Evolutionary conservation across 1,140 invertebrate species (phyloP).

Genomic region (Proctacanthus coquilletti): DNA sequence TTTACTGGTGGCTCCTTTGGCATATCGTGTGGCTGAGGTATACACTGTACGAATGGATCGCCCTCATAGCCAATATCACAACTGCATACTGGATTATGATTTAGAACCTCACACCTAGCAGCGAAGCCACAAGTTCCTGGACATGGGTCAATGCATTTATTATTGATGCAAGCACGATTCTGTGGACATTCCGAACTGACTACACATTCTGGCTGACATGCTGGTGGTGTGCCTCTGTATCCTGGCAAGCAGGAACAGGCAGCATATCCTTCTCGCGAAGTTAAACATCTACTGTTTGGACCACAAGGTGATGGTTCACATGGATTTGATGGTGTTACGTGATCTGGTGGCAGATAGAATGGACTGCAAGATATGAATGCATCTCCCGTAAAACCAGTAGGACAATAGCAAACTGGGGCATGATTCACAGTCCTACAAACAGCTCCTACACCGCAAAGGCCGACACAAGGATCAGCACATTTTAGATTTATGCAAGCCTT

Average conservation of each 20-base stretch:
- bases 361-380: slow-evolving; percentile 54
- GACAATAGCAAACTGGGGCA: slow-evolving; percentile 61
- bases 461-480: slow-evolving; percentile 61
- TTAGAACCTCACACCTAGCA: slow-evolving; percentile 57
- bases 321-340: slow-evolving; percentile 30
- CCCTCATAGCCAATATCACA: slow-evolving; percentile 57
- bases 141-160: slow-evolving; percentile 62
- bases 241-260: slow-evolving; percentile 65
- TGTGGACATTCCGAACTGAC: slow-evolving; percentile 64
- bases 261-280: slow-evolving; percentile 51
- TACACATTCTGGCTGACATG: slow-evolving; percentile 65
- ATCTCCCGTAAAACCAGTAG: slow-evolving; percentile 54
- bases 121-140: slow-evolving; percentile 58
- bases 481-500: slow-evolving; percentile 62
- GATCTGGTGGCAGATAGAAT: slow-evolving; percentile 21
- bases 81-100: slow-evolving; percentile 69
- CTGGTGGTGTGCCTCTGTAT: slow-evolving; percentile 59
- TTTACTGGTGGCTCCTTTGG: slow-evolving; percentile 33
- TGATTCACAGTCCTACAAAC: slow-evolving; percentile 62
- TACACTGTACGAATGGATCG: slow-evolving; percentile 65
- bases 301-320: slow-evolving; percentile 65
- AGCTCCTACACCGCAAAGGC: slow-evolving; percentile 60
- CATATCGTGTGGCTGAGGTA: slow-evolving; percentile 31
- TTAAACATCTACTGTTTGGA: slow-evolving; percentile 57
- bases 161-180: slow-evolving; percentile 59